A percentile compares a stretch with the other conserved stretches of the same genome.
Conservation (phyloP, 2,888 invertebrate species). For the Leucania comma region DNA sequence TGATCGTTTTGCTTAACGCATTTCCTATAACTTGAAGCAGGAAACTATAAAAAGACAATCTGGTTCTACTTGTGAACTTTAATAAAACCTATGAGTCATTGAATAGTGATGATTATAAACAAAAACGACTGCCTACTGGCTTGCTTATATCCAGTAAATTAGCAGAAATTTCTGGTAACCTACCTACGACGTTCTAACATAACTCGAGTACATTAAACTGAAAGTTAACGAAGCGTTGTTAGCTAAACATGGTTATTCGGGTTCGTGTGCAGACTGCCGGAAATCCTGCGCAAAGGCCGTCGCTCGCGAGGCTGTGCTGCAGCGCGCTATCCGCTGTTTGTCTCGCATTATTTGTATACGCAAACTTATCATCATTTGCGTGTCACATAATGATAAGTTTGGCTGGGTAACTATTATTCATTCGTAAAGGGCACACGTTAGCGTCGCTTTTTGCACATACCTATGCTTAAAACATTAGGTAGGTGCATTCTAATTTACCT, state of each 20-base stretch:
- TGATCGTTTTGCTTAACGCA: constrained; percentile 66
- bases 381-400: constrained; percentile 63
- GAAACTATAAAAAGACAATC: constrained; percentile 48
- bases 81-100: constrained; percentile 38
- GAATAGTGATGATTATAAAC: constrained; percentile 19
- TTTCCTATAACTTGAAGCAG: constrained; percentile 57
- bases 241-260: constrained; percentile 71
- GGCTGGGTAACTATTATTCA: constrained; percentile 44
- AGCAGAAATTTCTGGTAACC: constrained; percentile 3
- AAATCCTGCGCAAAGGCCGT: constrained; percentile 88
- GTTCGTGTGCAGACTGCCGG: constrained; percentile 84
- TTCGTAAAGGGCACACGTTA: constrained; percentile 19
- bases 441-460: constrained; percentile 18
- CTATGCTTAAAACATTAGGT: constrained; percentile 5
- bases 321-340: constrained; percentile 66
- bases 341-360: constrained; percentile 67
- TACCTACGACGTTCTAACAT: constrained; percentile 27
- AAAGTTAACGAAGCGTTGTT: constrained; percentile 70
- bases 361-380: constrained; percentile 66
- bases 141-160: neutral
- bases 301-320: constrained; percentile 76
- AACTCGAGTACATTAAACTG: constrained; percentile 28
- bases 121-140: neutral
- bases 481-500: neutral
- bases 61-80: constrained; percentile 43